Evolutionary conservation across 2,797 vertebrate genomes (phyloP), one percentile per base, ranked within the genome.

Genomic region (Knipowitschia caucasica): DNA sequence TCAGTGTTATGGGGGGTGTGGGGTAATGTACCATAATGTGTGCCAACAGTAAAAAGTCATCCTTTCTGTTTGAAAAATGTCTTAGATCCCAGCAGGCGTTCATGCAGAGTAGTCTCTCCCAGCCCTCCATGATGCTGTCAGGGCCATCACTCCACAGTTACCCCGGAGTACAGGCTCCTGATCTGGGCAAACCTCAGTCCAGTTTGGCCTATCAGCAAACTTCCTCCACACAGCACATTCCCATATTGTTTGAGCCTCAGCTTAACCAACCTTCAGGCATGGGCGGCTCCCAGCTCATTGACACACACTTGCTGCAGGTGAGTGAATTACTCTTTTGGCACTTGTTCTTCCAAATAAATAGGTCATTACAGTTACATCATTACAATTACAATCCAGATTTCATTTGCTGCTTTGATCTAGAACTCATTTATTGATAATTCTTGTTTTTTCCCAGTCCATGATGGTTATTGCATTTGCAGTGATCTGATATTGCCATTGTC

Each of bases 221-320:
- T 14, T 95, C 95, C 33, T 98, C 87, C 31, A 91, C 95, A 4
- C 96, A 98, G 20, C 94, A 95, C 69, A 99, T 99, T 81, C 95
- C 97, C 25, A 97, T 99, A 57, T 77, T 99, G 25, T 99, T 99
- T 1, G 97, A 99, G 54, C 96, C 98, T 0, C 95, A 98, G 58
- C 92, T 99, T 29, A 89, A 95, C 52, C 97, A 99, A 72, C 91
- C 95, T 0, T 98, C 97, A 3, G 95, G 95, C 33, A 91, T 98
- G 56, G 94, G 95, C 21, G 93, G 93, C 59, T 98, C 97, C 36
- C 97, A 98, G 76, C 92, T 99, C 46, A 96, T 99, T 18, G 97
- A 99, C 54, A 96, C 97, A 2, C 97, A 99, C 70, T 82, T 99
- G 35, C 90, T 98, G 38, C 97, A 98, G 94, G 96, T 98, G 81